Evolutionary conservation across 2,113 vertebrate genomes (phyloP).

Genomic region (Jacana jacana): DNA sequence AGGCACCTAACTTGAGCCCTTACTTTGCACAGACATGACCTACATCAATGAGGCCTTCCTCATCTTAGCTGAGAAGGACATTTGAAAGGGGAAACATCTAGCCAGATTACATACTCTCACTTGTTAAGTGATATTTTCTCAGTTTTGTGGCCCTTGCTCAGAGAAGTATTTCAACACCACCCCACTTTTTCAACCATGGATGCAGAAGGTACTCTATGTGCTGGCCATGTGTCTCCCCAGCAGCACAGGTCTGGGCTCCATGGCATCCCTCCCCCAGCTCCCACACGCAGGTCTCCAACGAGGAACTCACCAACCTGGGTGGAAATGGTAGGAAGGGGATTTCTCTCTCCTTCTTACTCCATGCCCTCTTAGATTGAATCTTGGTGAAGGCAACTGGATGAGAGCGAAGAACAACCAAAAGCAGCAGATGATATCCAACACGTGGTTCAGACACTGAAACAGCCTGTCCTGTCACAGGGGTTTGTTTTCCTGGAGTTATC

Average conservation of each 20-base stretch:
- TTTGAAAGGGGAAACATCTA: neutral
- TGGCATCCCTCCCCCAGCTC: fast-evolving
- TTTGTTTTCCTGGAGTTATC: conserved; percentile 9
- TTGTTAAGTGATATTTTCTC: neutral
- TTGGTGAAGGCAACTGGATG: neutral
- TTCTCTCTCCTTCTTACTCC: neutral
- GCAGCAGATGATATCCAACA: neutral
- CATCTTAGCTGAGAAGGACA: neutral
- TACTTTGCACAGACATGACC: neutral
- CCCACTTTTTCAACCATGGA: neutral
- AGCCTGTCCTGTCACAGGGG: neutral
- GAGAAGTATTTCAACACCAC: neutral
- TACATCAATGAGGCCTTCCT: neutral
- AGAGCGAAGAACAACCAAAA: neutral
- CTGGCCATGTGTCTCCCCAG: neutral
- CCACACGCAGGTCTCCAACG: fast-evolving
- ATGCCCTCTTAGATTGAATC: neutral
- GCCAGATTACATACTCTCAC: neutral
- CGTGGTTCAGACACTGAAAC: neutral
- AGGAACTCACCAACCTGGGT: neutral
- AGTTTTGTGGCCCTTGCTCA: neutral
- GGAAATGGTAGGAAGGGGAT: neutral
- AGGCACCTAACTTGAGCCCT: fast-evolving
- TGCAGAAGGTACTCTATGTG: neutral
- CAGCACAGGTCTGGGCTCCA: neutral